Evolutionary conservation across 2,888 invertebrate species (phyloP).

Genomic region (Serrognathus titanus): DNA sequence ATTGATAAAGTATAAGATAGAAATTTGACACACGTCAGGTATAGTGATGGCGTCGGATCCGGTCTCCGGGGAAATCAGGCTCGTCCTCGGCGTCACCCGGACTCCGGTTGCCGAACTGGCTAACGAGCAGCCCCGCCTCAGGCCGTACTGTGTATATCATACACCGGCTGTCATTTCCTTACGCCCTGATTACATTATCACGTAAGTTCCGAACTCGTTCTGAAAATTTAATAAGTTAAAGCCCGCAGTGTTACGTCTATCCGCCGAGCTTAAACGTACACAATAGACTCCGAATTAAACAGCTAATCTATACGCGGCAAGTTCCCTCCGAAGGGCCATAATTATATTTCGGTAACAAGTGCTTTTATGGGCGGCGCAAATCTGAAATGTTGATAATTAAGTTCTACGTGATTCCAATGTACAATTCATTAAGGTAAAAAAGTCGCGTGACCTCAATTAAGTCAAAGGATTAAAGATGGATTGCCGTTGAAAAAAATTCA

Average conservation of each 20-base stretch:
- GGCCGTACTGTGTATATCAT: conserved; percentile 1
- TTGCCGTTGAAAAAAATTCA: too few relatives aligned
- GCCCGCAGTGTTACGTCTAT: background rate
- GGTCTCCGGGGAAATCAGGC: conserved; percentile 15
- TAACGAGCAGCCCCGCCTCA: conserved; percentile 3
- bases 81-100: conserved; percentile 15
- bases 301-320: background rate
- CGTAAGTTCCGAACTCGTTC: conserved; percentile 8
- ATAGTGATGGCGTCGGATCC: conserved; percentile 11
- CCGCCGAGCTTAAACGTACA: background rate
- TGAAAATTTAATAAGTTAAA: conserved; percentile 8
- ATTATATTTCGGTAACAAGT: background rate
- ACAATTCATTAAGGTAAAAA: too few relatives aligned
- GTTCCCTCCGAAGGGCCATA: background rate
- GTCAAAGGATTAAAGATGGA: too few relatives aligned
- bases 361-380: too few relatives aligned
- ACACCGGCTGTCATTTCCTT: conserved; percentile 4
- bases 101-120: conserved; percentile 11
- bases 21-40: conserved; percentile 15
- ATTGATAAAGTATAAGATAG: conserved; percentile 15
- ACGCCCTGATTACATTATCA: conserved; percentile 4
- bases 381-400: too few relatives aligned
- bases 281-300: conserved; percentile 2
- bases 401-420: too few relatives aligned
- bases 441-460: too few relatives aligned